Conservation (phyloP, 2,888 invertebrate genomes). For the Apamea crenata region DNA sequence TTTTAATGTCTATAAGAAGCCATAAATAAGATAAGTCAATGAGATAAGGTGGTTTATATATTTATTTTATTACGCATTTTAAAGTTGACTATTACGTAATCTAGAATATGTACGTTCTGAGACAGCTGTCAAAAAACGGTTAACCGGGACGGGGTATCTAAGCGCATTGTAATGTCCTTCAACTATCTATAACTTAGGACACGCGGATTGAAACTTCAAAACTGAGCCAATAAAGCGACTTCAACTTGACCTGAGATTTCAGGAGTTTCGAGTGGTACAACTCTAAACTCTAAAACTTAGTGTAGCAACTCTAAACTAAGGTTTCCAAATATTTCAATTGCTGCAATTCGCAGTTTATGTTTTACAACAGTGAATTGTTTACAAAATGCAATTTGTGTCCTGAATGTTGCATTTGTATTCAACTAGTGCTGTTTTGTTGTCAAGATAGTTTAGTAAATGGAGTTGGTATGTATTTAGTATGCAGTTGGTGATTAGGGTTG, state of each 20-base stretch:
- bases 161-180: conserved; percentile 9
- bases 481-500: neutral
- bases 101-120: too few relatives aligned
- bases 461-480: conserved; percentile 13
- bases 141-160: too few relatives aligned
- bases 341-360: conserved; percentile 19
- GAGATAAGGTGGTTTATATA: too few relatives aligned
- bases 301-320: neutral
- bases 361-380: conserved; percentile 27
- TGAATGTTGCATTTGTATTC: conserved; percentile 41
- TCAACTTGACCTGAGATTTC: neutral
- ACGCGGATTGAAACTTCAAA: conserved; percentile 18
- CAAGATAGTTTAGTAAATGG: conserved; percentile 12
- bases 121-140: too few relatives aligned
- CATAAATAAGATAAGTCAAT: too few relatives aligned
- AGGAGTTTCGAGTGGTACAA: conserved; percentile 6
- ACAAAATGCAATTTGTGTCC: conserved; percentile 23
- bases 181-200: conserved; percentile 23
- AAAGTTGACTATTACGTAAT: too few relatives aligned
- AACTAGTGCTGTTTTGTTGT: conserved; percentile 20
- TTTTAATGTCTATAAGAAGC: too few relatives aligned
- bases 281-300: conserved; percentile 10
- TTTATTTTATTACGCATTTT: too few relatives aligned
- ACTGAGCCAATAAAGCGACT: conserved; percentile 2
- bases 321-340: conserved; percentile 22